Base-by-base conservation (phyloP, 1,140 invertebrate genomes). In the Drosophila parabipectinata region DNA sequence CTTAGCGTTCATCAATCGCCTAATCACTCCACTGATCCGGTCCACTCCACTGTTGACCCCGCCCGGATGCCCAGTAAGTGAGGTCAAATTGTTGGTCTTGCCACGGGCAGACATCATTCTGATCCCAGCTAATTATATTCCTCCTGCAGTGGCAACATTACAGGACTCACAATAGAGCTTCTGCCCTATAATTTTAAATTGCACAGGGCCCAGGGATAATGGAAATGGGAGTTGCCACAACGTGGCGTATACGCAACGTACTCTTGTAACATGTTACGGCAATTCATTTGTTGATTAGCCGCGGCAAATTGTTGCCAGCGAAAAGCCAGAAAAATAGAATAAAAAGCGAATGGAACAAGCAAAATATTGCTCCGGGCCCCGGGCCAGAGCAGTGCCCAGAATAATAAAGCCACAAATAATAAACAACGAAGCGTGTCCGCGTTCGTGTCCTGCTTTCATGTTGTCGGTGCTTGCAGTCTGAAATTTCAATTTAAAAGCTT, bases 241-340 rank as follows among this genome's bases (percentile, higher is more conserved):
- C 71, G 55, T 75, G 53, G 66, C 71, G 75, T 76, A 83, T 79
- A 83, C 79, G 71, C 63, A 83, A 75, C 45, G 41, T 50, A 37
- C 30, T 37, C 60, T 56, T 48, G 60, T 79, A 62, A 61, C 60
- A 50, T 83, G 69, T 72, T 68, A 64, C 52, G 59, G 72, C 61
- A 76, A 79, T 83, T 79, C 76, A 83, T 63, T 69, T 75, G 72
- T 80, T 84, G 81, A 84, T 84, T 84, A 85, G 80, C 81, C 62
- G 59, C 48, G 56, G 72, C 77, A 48, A 79, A 51, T 68, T 77
- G 59, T 62, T 57, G 45, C 34, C 60, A 37, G 39, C 59, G 7
- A 47, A 21, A 18, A 47, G 21, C 14, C 21, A 47, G 28, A 34
- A 61, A n/a, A 28, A 28, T 21, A 51, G 28, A 58, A 44, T 39